Base-by-base conservation (phyloP, 30 jellyfish, hydroid and myxozoan genomes). In the Chrysaora quinquecirrha region DNA sequence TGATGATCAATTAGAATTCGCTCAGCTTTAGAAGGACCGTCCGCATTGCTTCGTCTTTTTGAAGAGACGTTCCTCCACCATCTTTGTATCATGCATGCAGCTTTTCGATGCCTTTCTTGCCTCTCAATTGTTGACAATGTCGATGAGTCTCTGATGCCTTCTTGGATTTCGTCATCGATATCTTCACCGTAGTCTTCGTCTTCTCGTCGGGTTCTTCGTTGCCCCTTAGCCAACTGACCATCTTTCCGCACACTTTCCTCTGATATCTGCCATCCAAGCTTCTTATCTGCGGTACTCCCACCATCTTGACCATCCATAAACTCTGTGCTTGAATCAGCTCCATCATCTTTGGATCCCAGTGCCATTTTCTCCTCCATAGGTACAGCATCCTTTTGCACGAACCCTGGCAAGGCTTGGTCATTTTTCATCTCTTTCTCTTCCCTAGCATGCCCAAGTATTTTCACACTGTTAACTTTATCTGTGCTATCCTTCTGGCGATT, bases 51-150 rank as follows among this genome's bases (percentile, higher is more conserved):
- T 21, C 18, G 52, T 12, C 66, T 31, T 11, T 1, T 76, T n/a
- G 70, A 34, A 0, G 1, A 1, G 66, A 60, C 70, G 20, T 18
- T 30, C 34, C 54, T 68, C 90, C 90, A 80, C 90, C 90, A 80
- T 38, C 14, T 38, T 77, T 80, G 83, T 25, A 80, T 80, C 47
- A 20, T 49, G 28, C 48, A 22, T 0, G 76, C 76, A 20, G 90
- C 80, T 1, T 16, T 6, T 12, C 32, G 71, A 1, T 25, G 31
- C 23, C 24, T 48, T 12, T 7, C 19, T 28, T 23, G 75, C 64
- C 75, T 52, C 30, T 80, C 31, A 52, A 52, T 9, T 52, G 3
- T n/a, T n/a, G n/a, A n/a, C n/a, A n/a, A n/a, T n/a, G n/a, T n/a
- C n/a, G n/a, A n/a, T n/a, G n/a, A n/a, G n/a, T n/a, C n/a, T n/a